These are phyloP conservation scores for Agriopis leucophaearia DNA, from an alignment of 2,888 invertebrate genomes.

Conservation along the genomic window DNA sequence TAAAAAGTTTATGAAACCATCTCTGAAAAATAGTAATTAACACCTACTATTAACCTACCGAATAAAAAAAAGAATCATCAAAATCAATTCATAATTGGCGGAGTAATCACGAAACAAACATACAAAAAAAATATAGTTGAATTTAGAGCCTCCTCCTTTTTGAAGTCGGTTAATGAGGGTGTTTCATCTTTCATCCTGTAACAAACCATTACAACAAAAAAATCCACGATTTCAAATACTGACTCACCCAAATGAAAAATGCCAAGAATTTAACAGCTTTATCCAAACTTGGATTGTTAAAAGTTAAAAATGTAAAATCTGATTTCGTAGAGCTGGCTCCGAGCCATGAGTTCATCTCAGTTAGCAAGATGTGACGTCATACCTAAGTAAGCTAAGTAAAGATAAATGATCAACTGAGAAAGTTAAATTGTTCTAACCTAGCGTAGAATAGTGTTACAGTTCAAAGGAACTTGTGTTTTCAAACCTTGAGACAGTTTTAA, in stretches of 20 bases:
- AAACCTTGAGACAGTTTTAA: too few relatives aligned
- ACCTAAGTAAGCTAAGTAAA: slow-evolving; percentile 4
- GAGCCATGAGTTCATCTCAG: slow-evolving; percentile 1
- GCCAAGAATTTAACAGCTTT: slow-evolving; percentile 15
- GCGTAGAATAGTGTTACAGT: too few relatives aligned
- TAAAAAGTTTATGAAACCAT: too few relatives aligned
- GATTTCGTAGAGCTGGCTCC: slow-evolving; percentile 5
- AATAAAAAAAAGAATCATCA: too few relatives aligned
- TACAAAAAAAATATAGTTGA: too few relatives aligned
- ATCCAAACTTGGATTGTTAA: slow-evolving; percentile 17
- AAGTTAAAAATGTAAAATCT: slow-evolving; percentile 15
- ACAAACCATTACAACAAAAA: not conserved
- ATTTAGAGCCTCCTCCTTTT: too few relatives aligned
- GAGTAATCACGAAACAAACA: too few relatives aligned
- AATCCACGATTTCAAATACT: not conserved
- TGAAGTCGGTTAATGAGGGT: too few relatives aligned
- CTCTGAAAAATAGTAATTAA: too few relatives aligned
- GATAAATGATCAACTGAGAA: not conserved
- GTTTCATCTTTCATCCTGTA: not conserved
- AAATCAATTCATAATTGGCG: too few relatives aligned
- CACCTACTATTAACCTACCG: too few relatives aligned
- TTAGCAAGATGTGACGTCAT: slow-evolving; percentile 6
- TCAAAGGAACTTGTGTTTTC: too few relatives aligned
- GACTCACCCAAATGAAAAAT: slow-evolving; percentile 14
- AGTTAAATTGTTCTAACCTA: not conserved